Percentiles rank a stretch among this genome's conserved stretches.
Conservation (phyloP, 2,113 vertebrate genomes). For the Amia ocellicauda region DNA sequence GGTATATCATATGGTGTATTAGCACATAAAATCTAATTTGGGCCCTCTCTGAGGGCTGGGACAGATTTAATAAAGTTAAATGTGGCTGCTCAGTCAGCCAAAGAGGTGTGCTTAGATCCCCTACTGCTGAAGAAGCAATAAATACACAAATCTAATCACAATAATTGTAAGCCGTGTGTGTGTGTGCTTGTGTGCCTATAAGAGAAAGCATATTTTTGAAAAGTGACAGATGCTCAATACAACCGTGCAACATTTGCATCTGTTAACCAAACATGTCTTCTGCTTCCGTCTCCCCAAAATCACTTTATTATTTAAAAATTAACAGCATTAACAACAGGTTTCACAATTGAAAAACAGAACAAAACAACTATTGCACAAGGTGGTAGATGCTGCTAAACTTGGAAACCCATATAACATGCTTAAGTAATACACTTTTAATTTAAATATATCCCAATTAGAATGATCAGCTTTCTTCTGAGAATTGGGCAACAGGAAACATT, state of each 20-base stretch:
- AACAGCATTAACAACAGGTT: constrained; percentile 53
- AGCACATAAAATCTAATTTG: constrained; percentile 60
- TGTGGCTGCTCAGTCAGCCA: constrained; percentile 56
- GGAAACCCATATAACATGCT: no score
- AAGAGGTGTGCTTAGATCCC: constrained; percentile 48
- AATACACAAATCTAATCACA: constrained; percentile 58
- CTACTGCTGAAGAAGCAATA: constrained; percentile 47
- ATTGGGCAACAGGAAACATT: no score
- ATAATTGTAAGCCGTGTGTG: constrained; percentile 31
- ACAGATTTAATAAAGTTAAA: constrained; percentile 68
- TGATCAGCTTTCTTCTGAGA: no score
- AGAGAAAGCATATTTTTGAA: neutral
- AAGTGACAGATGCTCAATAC: constrained; percentile 3
- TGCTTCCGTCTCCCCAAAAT: constrained; percentile 27
- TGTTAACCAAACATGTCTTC: constrained; percentile 40
- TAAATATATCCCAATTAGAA: no score
- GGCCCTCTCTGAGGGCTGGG: constrained; percentile 47
- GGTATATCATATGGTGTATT: constrained; percentile 42
- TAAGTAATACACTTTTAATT: no score
- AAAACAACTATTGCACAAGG: no score
- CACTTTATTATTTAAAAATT: constrained; percentile 29
- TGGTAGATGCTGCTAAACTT: no score
- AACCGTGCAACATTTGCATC: constrained; percentile 40
- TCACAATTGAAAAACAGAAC: no score
- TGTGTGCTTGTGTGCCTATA: neutral